Percentiles rank a stretch among this genome's conserved stretches.
Evolutionary conservation across 2,113 vertebrate genomes (phyloP).

Genomic region (Poicephalus meyeri): DNA sequence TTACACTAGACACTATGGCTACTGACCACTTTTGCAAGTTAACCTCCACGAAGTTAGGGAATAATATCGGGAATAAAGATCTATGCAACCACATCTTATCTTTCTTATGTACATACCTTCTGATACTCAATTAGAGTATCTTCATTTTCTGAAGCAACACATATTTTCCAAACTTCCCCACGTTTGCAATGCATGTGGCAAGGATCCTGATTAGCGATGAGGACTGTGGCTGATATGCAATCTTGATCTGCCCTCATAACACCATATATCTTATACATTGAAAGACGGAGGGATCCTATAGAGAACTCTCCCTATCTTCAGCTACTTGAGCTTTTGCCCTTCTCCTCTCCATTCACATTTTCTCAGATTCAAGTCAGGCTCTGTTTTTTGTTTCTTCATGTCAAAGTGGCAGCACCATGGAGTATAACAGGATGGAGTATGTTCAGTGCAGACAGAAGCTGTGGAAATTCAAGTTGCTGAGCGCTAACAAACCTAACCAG

Average conservation of each 20-base stretch:
- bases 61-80: neutral
- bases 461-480: neutral
- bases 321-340: constrained; percentile 26
- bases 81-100: neutral
- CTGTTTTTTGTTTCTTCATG: neutral
- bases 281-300: constrained; percentile 37
- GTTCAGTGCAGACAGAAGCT: neutral
- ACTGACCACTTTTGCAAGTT: neutral
- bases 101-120: constrained; percentile 14
- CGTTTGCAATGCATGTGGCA: constrained; percentile 12
- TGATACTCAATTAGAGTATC: constrained; percentile 2
- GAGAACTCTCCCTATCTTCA: neutral
- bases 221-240: neutral
- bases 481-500: neutral
- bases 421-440: neutral
- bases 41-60: neutral
- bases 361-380: neutral
- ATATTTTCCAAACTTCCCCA: constrained; percentile 1
- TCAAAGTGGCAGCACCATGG: neutral
- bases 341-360: neutral
- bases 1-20: neutral
- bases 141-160: constrained; percentile 29
- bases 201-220: neutral
- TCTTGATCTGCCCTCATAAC: neutral
- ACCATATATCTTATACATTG: neutral